Percentiles rank a stretch among this genome's conserved stretches.
Evolutionary conservation across 2,888 invertebrate genomes (phyloP).

Genomic region (Melieria crassipennis): DNA sequence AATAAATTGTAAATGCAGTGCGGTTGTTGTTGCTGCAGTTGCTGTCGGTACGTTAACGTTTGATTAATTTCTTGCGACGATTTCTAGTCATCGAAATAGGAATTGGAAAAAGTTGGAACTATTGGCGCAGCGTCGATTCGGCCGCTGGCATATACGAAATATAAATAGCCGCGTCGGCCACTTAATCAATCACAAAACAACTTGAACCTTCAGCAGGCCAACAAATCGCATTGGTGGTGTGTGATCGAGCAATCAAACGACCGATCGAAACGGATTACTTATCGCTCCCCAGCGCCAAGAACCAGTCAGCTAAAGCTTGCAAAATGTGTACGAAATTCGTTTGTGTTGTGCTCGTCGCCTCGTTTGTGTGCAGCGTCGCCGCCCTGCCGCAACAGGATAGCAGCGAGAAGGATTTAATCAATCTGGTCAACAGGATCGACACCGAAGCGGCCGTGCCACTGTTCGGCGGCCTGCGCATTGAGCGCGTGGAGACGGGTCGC

Average conservation of each 20-base stretch:
- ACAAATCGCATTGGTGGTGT: constrained; percentile 53
- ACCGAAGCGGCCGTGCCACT: constrained; percentile 63
- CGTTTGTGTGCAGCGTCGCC: constrained; percentile 55
- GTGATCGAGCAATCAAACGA: constrained; percentile 41
- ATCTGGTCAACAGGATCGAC: constrained; percentile 67
- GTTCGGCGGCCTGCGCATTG: constrained; percentile 65
- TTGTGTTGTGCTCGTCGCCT: constrained; percentile 61
- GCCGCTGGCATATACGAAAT: constrained; percentile 42
- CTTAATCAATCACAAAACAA: constrained; percentile 64
- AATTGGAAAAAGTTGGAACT: constrained; percentile 38
- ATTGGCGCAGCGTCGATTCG: constrained; percentile 30
- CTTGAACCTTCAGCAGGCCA: constrained; percentile 59
- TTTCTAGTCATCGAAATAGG: constrained; percentile 50
- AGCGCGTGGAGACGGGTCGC: constrained; percentile 61
- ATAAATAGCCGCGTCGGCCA: constrained; percentile 61
- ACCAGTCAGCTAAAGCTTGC: not conserved
- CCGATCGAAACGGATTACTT: constrained; percentile 35
- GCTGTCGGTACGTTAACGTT: constrained; percentile 9
- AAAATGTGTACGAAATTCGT: constrained; percentile 64
- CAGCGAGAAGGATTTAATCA: constrained; percentile 66
- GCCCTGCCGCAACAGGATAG: constrained; percentile 63
- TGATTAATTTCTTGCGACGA: constrained; percentile 32
- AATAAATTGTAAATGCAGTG: constrained; percentile 48
- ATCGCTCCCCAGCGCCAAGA: not conserved
- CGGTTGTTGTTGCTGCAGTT: constrained; percentile 25